phyloP scores from a whole-genome alignment of 2,797 vertebrate genomes.

The Syngnathus rostellatus region DNA sequence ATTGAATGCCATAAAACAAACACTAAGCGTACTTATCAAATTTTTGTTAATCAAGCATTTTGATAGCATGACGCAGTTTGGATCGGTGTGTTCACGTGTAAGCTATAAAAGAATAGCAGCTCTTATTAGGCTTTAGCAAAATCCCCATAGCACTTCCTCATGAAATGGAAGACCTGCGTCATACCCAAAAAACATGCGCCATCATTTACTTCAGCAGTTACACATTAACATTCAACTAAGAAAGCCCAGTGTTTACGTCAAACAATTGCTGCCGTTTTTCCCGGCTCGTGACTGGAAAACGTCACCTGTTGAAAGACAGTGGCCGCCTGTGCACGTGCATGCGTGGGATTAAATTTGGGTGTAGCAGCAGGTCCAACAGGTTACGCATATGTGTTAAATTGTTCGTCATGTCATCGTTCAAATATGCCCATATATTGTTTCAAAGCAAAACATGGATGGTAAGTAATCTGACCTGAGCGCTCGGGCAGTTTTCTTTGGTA shows the following conservation, averaged over 20 bases:
- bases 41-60: neutral
- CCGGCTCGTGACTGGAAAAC: neutral
- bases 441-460: neutral
- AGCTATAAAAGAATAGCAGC: neutral
- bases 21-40: neutral
- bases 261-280: neutral
- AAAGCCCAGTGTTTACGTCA: neutral
- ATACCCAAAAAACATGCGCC: neutral
- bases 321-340: neutral
- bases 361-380: slow-evolving; percentile 48
- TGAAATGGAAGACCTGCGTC: neutral
- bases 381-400: slow-evolving; percentile 20
- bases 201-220: neutral
- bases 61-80: neutral
- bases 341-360: neutral
- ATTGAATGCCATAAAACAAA: neutral
- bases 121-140: neutral
- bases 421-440: slow-evolving; percentile 14
- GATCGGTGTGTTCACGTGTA: neutral
- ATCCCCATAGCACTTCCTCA: neutral
- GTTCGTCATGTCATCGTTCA: slow-evolving; percentile 56
- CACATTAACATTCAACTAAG: neutral
- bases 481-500: slow-evolving; percentile 48
- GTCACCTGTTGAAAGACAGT: no score
- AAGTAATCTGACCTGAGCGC: slow-evolving; percentile 10